Conservation (phyloP, 2,113 vertebrate genomes). For the Dasyurus viverrinus region DNA sequence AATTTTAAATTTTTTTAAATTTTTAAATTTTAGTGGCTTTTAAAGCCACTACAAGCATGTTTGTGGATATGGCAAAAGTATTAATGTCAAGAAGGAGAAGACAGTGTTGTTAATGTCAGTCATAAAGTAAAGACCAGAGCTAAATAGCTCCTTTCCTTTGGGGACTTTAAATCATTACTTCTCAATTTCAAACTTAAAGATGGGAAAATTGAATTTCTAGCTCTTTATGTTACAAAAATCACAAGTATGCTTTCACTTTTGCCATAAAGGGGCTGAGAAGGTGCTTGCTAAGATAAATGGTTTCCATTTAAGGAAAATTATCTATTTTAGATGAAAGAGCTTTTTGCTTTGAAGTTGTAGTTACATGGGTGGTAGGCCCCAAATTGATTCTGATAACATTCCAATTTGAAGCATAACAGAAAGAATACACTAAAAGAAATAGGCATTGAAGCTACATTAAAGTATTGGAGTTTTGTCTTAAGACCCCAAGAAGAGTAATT, state of each 20-base stretch:
- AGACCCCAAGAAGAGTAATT: not conserved
- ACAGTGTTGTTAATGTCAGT: slow-evolving; percentile 30
- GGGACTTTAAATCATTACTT: slow-evolving; percentile 36
- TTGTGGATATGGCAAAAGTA: slow-evolving; percentile 21
- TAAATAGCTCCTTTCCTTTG: slow-evolving; percentile 29
- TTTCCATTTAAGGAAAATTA: slow-evolving; percentile 12
- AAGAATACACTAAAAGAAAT: slow-evolving; percentile 23
- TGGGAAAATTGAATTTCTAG: slow-evolving; percentile 54
- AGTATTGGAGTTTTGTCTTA: not conserved
- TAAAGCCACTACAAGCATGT: not conserved
- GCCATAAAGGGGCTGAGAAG: slow-evolving; percentile 54
- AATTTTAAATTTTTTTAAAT: no score
- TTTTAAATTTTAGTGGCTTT: no score
- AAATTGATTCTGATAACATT: slow-evolving; percentile 35
- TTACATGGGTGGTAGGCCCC: not conserved
- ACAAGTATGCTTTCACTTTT: slow-evolving; percentile 57
- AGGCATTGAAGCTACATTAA: not conserved
- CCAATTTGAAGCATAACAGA: not conserved
- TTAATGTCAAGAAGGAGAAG: slow-evolving; percentile 23
- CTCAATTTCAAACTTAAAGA: slow-evolving; percentile 51
- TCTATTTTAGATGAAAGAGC: not conserved
- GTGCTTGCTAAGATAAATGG: slow-evolving; percentile 46
- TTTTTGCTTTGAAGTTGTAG: slow-evolving; percentile 42
- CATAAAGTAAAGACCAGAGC: slow-evolving; percentile 10
- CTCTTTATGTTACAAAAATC: slow-evolving; percentile 38